Percentiles rank a stretch among this genome's conserved stretches.
These are phyloP conservation scores for Cydia amplana DNA, from an alignment of 1,140 invertebrate genomes.

Conservation along the genomic window DNA sequence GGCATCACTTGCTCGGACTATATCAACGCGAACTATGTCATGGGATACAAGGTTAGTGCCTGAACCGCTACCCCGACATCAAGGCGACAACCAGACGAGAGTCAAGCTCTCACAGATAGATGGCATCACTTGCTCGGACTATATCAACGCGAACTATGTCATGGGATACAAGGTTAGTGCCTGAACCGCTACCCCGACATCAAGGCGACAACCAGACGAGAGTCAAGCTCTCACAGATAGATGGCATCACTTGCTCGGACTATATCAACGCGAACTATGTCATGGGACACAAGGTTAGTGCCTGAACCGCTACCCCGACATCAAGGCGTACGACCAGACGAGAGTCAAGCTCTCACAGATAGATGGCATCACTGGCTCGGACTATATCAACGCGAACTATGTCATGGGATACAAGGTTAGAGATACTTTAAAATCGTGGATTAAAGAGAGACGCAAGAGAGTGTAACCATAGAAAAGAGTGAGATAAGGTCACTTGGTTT, in stretches of 20 bases:
- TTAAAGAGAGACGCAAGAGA: constrained; percentile 81
- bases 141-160: constrained; percentile 96
- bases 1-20: constrained; percentile 91
- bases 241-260: constrained; percentile 88
- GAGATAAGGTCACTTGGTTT: constrained; percentile 52
- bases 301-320: constrained; percentile 83
- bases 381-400: constrained; percentile 97
- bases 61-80: constrained; percentile 93
- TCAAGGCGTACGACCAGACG: constrained; percentile 87
- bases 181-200: constrained; percentile 94
- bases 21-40: constrained; percentile 95
- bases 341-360: constrained; percentile 88
- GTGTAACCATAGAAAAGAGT: constrained; percentile 53
- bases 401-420: constrained; percentile 86
- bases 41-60: constrained; percentile 90
- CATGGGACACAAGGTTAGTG: constrained; percentile 88
- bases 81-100: constrained; percentile 96
- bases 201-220: constrained; percentile 96
- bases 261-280: constrained; percentile 98
- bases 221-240: constrained; percentile 89
- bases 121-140: constrained; percentile 89
- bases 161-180: constrained; percentile 89
- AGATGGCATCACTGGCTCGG: constrained; percentile 88
- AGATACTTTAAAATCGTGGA: too few species aligned
- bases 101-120: constrained; percentile 91